Base-by-base conservation (phyloP, 2,888 invertebrate species). In the Timema cristinae region DNA sequence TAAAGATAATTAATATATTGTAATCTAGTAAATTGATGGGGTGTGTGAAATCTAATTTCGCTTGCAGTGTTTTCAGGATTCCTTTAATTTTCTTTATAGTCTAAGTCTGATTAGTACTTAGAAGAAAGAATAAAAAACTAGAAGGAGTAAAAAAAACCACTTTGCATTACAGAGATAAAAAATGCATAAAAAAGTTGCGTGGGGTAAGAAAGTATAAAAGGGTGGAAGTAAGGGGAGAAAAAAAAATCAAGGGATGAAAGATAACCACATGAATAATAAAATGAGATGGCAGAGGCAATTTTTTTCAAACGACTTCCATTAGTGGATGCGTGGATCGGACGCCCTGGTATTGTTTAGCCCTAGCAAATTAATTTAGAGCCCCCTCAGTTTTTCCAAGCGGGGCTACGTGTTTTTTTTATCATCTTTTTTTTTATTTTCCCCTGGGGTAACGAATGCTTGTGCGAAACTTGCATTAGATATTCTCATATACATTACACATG, bases 301-400 rank as follows among this genome's bases (percentile, higher is more conserved):
- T 82, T 73, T 81, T 80, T 80, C 81, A 81, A 82, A 82, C 82
- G 82, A 81, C 81, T 80, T 81, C 82, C 82, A 83, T 83, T 83
- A 83, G 82, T 80, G 80, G 72, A 68, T 70, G 72, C 73, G 68
- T 70, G 68, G 74, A 72, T 63, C 70, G 66, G 77, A 80, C 81
- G 77, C 81, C 61, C 68, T 81, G 81, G 82, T 82, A 83, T 84
- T 84, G 84, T 84, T 84, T 83, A 82, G 83, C 82, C 80, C 71
- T 79, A 79, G 82, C 81, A 83, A 84, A 84, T 84, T 84, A 84
- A 84, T 84, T 83, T 83, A 82, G 80, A 81, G 79, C 79, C 70
- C 80, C 79, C 78, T 75, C 75, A 70, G 52, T 69, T 52, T 32
- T 32, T 32, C 32, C 32, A 32, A 32, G 32, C 32, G 32, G 32